phyloP scores from a whole-genome alignment of 2,113 vertebrate genomes.

The Burhinus bistriatus region DNA sequence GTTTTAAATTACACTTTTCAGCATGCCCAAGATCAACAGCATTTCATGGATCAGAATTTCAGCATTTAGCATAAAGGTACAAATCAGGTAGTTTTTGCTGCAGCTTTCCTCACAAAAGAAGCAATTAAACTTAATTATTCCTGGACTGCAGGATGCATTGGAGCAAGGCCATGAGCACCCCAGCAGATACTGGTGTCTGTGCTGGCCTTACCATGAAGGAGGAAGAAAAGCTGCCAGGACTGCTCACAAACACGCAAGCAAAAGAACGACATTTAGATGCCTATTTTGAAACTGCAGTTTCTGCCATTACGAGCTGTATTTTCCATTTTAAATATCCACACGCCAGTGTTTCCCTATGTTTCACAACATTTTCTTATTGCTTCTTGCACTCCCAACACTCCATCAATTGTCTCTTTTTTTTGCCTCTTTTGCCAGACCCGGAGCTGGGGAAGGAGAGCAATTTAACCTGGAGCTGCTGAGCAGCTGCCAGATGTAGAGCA shows the following conservation, averaged over 20 bases:
- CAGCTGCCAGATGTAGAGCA: background rate
- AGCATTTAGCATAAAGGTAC: background rate
- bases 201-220: background rate
- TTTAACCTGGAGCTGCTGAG: background rate
- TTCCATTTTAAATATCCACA: background rate
- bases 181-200: background rate
- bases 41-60: background rate
- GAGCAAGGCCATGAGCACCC: background rate
- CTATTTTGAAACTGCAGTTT: rapidly evolving
- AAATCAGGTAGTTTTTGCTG: background rate
- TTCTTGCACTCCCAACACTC: background rate
- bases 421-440: rapidly evolving
- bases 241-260: background rate
- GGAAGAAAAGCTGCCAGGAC: background rate
- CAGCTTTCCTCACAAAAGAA: background rate
- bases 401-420: background rate
- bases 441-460: background rate
- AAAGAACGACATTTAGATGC: background rate
- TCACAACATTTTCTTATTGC: background rate
- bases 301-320: background rate
- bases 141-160: background rate
- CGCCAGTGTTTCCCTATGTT: background rate
- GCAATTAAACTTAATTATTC: background rate
- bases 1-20: background rate
- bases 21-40: background rate